Conservation (phyloP, 2,797 vertebrate species). For the Lycodopsis pacificus region DNA sequence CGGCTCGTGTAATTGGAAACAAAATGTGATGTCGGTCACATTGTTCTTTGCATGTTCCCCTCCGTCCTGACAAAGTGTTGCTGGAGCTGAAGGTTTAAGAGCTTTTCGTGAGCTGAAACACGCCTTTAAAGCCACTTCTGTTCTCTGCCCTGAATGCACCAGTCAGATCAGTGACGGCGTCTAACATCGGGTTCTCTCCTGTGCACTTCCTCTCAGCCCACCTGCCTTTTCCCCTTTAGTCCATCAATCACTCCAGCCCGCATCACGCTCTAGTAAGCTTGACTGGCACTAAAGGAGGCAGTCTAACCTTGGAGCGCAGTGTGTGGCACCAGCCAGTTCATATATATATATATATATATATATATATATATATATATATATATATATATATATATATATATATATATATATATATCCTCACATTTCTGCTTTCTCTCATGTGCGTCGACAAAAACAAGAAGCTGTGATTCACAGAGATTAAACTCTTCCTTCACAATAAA, state of each 20-base stretch:
- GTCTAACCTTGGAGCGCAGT: slow-evolving; percentile 18
- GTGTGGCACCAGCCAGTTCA: slow-evolving; percentile 30
- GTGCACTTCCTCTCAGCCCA: slow-evolving; percentile 34
- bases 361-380: slow-evolving; percentile 2
- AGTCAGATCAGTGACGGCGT: slow-evolving; percentile 58
- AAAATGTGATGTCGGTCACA: slow-evolving; percentile 41
- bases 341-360: slow-evolving; percentile 6
- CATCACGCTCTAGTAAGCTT: slow-evolving; percentile 64
- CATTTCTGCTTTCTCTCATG: slow-evolving; percentile 11
- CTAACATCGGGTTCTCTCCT: slow-evolving; percentile 55
- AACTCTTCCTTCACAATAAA: slow-evolving; percentile 11
- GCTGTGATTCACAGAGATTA: slow-evolving; percentile 17
- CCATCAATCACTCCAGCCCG: slow-evolving; percentile 68
- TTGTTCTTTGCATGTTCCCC: slow-evolving; percentile 31
- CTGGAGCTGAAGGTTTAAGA: slow-evolving; percentile 46
- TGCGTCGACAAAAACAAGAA: neutral
- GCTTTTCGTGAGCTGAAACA: slow-evolving; percentile 55
- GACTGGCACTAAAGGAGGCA: slow-evolving; percentile 69
- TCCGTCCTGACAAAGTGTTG: slow-evolving; percentile 14
- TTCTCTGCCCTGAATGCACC: slow-evolving; percentile 12
- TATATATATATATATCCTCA: slow-evolving; percentile 8
- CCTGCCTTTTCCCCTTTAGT: slow-evolving; percentile 47
- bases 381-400: slow-evolving; percentile 5
- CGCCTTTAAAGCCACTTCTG: slow-evolving; percentile 12
- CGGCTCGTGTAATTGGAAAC: slow-evolving; percentile 59